Evolutionary conservation across 2,113 vertebrate genomes (phyloP).

Genomic region (Dascyllus trimaculatus): DNA sequence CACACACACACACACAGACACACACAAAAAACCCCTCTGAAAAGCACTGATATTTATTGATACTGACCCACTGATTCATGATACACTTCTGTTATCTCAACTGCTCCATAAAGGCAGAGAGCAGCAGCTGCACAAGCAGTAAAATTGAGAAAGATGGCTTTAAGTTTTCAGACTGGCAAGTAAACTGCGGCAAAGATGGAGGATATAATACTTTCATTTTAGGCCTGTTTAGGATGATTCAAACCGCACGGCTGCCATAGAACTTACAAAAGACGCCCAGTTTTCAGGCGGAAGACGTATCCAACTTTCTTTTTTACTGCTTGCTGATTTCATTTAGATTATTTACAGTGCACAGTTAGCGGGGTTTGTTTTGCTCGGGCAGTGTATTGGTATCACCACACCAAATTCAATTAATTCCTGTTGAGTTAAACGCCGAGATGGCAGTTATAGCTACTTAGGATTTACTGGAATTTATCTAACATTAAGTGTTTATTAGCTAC

Average conservation of each 20-base stretch:
- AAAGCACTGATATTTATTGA: conserved; percentile 15
- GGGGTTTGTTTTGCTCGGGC: no score
- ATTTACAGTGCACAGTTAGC: not conserved
- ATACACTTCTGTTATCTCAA: not conserved
- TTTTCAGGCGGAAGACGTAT: not conserved
- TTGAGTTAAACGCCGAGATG: not conserved
- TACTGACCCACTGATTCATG: not conserved
- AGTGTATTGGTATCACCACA: not conserved
- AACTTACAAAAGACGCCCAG: no score
- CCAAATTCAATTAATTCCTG: not conserved
- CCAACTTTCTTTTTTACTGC: not conserved
- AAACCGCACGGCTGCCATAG: not conserved
- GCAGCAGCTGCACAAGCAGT: not conserved
- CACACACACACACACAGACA: no score
- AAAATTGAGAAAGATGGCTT: not conserved
- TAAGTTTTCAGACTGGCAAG: not conserved
- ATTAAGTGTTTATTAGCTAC: no score
- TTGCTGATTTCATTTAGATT: not conserved
- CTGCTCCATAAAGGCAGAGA: not conserved
- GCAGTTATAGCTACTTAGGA: no score
- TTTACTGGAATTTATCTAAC: not conserved
- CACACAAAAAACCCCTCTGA: not conserved
- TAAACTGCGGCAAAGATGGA: conserved; percentile 3
- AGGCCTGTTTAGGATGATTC: not conserved
- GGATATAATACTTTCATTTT: not conserved